Evolutionary conservation across 2,888 invertebrate genomes (phyloP), one percentile per base, ranked within the genome.

Genomic region (Phortica okadai): DNA sequence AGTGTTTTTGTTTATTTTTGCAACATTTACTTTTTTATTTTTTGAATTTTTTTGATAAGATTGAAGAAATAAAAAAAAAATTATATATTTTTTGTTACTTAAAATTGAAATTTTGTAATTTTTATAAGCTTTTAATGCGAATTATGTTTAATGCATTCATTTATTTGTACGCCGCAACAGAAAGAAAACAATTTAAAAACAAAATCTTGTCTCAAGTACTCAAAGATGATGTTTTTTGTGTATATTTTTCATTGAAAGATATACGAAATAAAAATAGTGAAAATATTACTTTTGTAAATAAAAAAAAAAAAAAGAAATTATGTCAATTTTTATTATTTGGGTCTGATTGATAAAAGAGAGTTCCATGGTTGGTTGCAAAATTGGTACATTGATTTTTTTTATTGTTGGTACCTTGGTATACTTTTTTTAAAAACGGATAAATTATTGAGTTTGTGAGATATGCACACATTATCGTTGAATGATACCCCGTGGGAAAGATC

Each of bases 211-310:
- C 77, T 78, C 80, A 76, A 74, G 76, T 74, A 72, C 66, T 76
- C 74, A 73, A 78, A 67, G 72, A 75, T 75, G 66, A 56, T 74
- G 50, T 84, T 87, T 87, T 81, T 41, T 64, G 25, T 64, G 64
- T 64, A 64, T 64, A 64, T 64, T 33, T 64, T 64, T 64, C 64
- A 64, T 25, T 64, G 64, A 64, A 64, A 64, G 21, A 14, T 25
- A 64, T 3, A 41, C 33, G 33, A 64, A 21, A 41, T 88, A 85
- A 86, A 85, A 86, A 85, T 88, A 85, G 88, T 82, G 86, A 85
- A 81, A 85, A 88, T 85, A 88, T 85, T 88, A 85, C 88, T 88
- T 85, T 85, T 85, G 85, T 85, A 85, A 85, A 85, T 85, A 85
- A 85, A 86, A 74, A 72, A 64, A 64, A 41, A 64, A 41, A 41